Base-by-base conservation (phyloP, 2,888 invertebrate genomes). In the Orthosia gracilis region DNA sequence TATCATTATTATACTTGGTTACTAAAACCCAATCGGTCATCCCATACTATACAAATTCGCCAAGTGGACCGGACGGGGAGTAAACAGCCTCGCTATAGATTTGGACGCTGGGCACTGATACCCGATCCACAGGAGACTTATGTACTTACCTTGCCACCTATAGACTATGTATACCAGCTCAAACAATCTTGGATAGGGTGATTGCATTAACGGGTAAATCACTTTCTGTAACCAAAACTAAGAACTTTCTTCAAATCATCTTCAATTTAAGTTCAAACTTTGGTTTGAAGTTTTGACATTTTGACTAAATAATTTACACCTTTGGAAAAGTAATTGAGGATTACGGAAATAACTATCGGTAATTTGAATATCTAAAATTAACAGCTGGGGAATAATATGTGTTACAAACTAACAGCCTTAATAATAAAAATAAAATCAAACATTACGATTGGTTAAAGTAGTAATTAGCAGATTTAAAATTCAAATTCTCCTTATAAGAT, bases 41-140 rank as follows among this genome's bases (percentile, higher is more conserved):
- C 59, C 62, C 23, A 61, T 26, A 64, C 78, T 78, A 69, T 74
- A 81, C 81, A 86, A 87, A 87, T 80, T 75, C 76, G 54, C 49
- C 70, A 76, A 82, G 82, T 67, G 69, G 50, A 76, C 78, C 75
- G 83, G 31, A 77, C 62, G 57, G n/a, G 55, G 70, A 65, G 76
- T 61, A 87, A 86, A 87, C 84, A 86, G 61, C 31, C 21, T 23
- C 45, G 59, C 76, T 66, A 61, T 76, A 74, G 78, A 79, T 74
- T 75, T 45, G 52, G 50, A 67, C 40, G 31, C 61, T 70, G 54
- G 40, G 55, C 75, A 73, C n/a, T 61, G 64, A 81, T 76, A 78
- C 67, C 63, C 68, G 50, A 73, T 59, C 62, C 58, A 65, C 67
- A 57, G 59, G 55, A 67, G 64, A 82, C 58, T 49, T 47, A 52